Conservation (phyloP, 1,140 invertebrate genomes). For the Delia radicum region DNA sequence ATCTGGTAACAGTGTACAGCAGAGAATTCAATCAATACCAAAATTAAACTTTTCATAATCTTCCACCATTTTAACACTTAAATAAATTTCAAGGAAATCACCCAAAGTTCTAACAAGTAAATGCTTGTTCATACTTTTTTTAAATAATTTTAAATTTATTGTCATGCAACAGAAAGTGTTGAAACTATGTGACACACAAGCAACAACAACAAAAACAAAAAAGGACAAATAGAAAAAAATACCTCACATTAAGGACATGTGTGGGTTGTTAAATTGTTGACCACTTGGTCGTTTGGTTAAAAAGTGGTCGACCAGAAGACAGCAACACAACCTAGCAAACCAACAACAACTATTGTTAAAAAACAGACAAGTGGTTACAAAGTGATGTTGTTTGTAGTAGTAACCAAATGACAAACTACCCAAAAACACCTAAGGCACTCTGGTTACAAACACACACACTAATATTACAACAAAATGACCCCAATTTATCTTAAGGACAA, state of each 20-base stretch:
- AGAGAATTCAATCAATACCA: too few relatives aligned
- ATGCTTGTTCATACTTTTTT: neutral
- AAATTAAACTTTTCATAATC: too few relatives aligned
- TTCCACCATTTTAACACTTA: too few relatives aligned
- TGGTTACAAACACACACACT: slow-evolving; percentile 12
- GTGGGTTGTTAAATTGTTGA: slow-evolving; percentile 28
- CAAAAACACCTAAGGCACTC: neutral
- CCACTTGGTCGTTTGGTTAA: slow-evolving; percentile 29
- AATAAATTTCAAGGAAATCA: too few relatives aligned
- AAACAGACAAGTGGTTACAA: neutral
- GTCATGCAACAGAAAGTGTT: neutral
- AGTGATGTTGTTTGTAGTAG: neutral
- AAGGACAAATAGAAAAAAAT: neutral
- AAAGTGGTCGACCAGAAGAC: slow-evolving; percentile 34
- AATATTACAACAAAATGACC: slow-evolving; percentile 41
- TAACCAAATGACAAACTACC: neutral
- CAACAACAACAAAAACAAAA: too few relatives aligned
- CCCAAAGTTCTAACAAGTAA: too few relatives aligned
- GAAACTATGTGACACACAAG: neutral
- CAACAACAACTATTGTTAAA: neutral
- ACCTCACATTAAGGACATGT: slow-evolving; percentile 43
- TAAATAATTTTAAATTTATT: neutral
- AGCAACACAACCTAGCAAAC: neutral
- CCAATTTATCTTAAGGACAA: slow-evolving; percentile 48
- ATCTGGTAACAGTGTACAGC: too few relatives aligned